These are phyloP conservation scores for Drosophila kikkawai DNA, from an alignment of 1,140 invertebrate genomes.

Conservation along the genomic window DNA sequence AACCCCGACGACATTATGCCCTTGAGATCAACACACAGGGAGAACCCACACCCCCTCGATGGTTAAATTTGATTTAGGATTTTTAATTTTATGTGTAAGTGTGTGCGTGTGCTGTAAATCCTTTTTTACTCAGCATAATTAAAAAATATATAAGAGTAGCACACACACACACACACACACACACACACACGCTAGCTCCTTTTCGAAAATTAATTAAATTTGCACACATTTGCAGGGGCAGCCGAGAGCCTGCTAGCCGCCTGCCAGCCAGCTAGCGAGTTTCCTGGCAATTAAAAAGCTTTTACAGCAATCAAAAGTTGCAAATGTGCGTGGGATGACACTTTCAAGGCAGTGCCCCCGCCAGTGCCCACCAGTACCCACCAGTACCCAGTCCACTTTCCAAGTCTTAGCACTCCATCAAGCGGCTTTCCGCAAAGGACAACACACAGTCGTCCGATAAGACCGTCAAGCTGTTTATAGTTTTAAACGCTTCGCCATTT, in stretches of 20 bases:
- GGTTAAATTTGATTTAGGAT: slow-evolving; percentile 84
- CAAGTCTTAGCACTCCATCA: slow-evolving; percentile 9
- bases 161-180: slow-evolving; percentile 27
- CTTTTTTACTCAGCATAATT: slow-evolving; percentile 84
- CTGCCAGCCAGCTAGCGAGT: slow-evolving; percentile 4
- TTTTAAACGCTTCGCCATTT: slow-evolving; percentile 66
- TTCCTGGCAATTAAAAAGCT: slow-evolving; percentile 76
- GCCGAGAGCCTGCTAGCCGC: neutral
- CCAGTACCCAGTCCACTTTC: neutral
- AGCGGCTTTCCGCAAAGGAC: slow-evolving; percentile 7
- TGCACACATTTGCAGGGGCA: slow-evolving; percentile 77
- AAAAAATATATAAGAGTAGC: slow-evolving; percentile 84
- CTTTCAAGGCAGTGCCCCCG: slow-evolving; percentile 13
- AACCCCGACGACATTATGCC: slow-evolving; percentile 85
- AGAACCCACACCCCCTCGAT: slow-evolving; percentile 23
- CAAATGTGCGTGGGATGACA: slow-evolving; percentile 65
- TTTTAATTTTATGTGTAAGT: slow-evolving; percentile 76
- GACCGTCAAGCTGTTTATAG: slow-evolving; percentile 66
- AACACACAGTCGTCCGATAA: slow-evolving; percentile 16
- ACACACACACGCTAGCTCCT: slow-evolving; percentile 40
- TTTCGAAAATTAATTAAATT: slow-evolving; percentile 83
- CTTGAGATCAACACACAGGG: slow-evolving; percentile 70
- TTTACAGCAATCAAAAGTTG: slow-evolving; percentile 78
- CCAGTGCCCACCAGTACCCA: neutral
- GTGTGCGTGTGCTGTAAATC: slow-evolving; percentile 66